Evolutionary conservation across 30 jellyfish, hydroid and myxozoan genomes (phyloP).

Genomic region (Nemopilema nomurai): DNA sequence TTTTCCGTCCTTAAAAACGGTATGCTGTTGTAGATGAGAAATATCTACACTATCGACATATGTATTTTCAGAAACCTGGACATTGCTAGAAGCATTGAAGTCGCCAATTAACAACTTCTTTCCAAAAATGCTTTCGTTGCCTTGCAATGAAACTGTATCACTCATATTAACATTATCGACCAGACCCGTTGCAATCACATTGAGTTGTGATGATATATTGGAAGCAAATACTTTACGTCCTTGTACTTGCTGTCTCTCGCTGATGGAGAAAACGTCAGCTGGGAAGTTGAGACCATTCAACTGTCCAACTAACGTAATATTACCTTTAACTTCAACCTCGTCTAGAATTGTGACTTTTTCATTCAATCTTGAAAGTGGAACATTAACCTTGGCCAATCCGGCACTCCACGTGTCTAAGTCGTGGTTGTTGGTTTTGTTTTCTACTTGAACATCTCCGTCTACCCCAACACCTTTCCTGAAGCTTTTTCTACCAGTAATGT

Average conservation of each 20-base stretch:
- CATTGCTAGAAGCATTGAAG: conserved; percentile 7
- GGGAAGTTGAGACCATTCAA: conserved; percentile 58
- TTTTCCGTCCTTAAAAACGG: conserved; percentile 7
- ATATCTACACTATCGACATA: conserved; percentile 68
- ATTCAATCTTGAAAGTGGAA: neutral
- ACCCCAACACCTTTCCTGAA: conserved; percentile 11
- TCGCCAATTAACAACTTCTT: neutral
- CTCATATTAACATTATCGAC: conserved; percentile 51
- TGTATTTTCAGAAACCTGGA: conserved; percentile 2
- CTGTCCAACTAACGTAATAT: conserved; percentile 37
- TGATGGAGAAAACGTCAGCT: conserved; percentile 32
- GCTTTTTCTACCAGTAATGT: conserved; percentile 32
- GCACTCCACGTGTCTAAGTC: conserved; percentile 32
- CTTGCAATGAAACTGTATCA: conserved; percentile 34
- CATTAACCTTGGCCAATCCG: neutral
- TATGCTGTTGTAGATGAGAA: conserved; percentile 28
- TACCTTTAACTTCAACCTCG: conserved; percentile 20
- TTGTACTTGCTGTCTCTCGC: conserved; percentile 38
- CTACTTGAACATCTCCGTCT: conserved; percentile 3
- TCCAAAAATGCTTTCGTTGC: conserved; percentile 46
- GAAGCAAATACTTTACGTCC: conserved; percentile 56
- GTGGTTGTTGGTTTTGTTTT: conserved; percentile 28
- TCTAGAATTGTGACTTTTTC: conserved; percentile 23
- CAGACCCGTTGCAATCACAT: conserved; percentile 7
- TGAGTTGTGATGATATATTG: conserved; percentile 23